These are phyloP conservation scores for Amphimallon solstitiale DNA, from an alignment of 2,888 invertebrate genomes.

Conservation along the genomic window DNA sequence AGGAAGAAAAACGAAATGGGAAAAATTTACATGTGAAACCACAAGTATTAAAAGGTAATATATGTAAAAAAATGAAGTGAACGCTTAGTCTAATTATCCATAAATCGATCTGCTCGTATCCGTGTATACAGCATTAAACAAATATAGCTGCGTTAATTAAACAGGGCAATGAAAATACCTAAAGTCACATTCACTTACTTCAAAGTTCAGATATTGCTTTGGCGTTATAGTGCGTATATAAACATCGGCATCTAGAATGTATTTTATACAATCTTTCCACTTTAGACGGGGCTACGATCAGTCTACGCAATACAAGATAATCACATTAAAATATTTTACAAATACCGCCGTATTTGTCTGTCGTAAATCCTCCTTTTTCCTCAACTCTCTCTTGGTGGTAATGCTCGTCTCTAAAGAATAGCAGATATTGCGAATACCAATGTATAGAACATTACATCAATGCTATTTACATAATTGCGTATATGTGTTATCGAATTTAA, in stretches of 20 bases:
- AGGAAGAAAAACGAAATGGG: neutral
- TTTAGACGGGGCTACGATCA: constrained; percentile 40
- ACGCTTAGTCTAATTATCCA: constrained; percentile 6
- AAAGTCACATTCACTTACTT: constrained; percentile 43
- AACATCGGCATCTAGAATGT: constrained; percentile 43
- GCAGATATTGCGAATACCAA: too few species aligned
- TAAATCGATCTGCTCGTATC: constrained; percentile 11
- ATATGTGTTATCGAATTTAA: too few species aligned
- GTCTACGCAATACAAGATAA: constrained; percentile 28
- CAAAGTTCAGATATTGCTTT: constrained; percentile 38
- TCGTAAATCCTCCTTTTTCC: neutral
- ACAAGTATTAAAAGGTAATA: constrained; percentile 2
- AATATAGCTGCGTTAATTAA: constrained; percentile 39
- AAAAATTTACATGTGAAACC: neutral
- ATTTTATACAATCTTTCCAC: constrained; percentile 42
- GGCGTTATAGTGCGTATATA: constrained; percentile 39
- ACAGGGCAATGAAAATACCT: constrained; percentile 44
- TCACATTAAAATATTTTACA: constrained; percentile 29
- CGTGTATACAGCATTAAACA: constrained; percentile 2
- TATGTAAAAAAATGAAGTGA: constrained; percentile 11
- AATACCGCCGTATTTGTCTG: constrained; percentile 8
- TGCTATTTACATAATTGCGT: too few species aligned
- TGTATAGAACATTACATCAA: too few species aligned
- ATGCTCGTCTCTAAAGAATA: neutral
- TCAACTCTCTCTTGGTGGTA: neutral